Evolutionary conservation across 23 tunicate genomes (phyloP).

Genomic region (Ciona savignyi): DNA sequence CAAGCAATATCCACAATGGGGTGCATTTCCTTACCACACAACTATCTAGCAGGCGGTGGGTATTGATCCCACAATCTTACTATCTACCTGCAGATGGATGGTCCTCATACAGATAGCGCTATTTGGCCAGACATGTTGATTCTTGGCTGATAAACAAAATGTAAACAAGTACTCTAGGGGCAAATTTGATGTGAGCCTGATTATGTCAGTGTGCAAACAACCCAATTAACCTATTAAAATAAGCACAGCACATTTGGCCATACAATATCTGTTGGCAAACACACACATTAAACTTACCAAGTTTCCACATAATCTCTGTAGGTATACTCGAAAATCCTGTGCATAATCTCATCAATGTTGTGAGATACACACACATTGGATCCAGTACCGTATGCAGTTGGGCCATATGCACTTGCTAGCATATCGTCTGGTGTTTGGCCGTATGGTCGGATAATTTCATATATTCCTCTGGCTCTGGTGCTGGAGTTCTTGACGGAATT

Average conservation of each 20-base stretch:
- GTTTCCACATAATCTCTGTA: constrained; percentile 90
- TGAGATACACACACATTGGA: constrained; percentile 52
- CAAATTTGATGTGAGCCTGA: no score
- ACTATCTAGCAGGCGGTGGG: no score
- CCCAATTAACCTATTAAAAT: no score
- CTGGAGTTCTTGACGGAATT: neutral
- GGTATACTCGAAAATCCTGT: constrained; percentile 70
- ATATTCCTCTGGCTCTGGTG: neutral
- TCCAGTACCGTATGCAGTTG: constrained; percentile 21
- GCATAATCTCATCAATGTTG: constrained; percentile 58
- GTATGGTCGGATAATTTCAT: constrained; percentile 41
- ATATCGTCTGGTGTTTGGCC: constrained; percentile 67
- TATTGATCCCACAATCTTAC: no score
- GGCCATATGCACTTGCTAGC: constrained; percentile 58
- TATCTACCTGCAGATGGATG: no score
- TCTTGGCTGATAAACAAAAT: no score
- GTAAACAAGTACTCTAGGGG: no score
- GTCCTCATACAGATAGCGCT: no score
- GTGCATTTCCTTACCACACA: no score
- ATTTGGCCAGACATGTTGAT: no score
- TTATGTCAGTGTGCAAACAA: no score
- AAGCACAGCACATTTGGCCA: neutral
- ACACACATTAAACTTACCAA: constrained; percentile 28
- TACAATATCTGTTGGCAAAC: neutral
- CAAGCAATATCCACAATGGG: no score